These are phyloP conservation scores for Spilogale gracilis DNA, from an alignment of 2,113 vertebrate species.

Conservation along the genomic window DNA sequence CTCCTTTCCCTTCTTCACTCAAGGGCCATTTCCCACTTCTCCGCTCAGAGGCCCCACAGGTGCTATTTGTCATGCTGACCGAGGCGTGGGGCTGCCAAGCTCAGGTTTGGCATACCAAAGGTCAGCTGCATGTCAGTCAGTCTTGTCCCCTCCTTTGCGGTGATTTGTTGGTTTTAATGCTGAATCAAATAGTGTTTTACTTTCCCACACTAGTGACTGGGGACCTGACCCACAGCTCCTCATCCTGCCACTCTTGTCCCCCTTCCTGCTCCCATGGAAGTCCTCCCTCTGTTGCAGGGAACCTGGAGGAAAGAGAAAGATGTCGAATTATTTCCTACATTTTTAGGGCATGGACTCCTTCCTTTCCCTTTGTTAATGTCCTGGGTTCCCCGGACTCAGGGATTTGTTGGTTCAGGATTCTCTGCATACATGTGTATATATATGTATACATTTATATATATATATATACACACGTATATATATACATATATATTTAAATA, in stretches of 20 bases:
- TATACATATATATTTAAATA: slow-evolving; percentile 52
- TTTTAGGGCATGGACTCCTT: slow-evolving; percentile 55
- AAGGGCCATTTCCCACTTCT: slow-evolving; percentile 49
- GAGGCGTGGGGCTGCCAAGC: slow-evolving; percentile 71
- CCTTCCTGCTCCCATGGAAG: slow-evolving; percentile 24
- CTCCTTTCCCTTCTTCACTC: slow-evolving; percentile 16
- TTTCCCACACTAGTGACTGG: slow-evolving; percentile 12
- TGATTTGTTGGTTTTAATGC: slow-evolving; percentile 54
- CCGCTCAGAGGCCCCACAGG: slow-evolving; percentile 75
- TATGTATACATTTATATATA: slow-evolving; percentile 4
- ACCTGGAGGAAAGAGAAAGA: slow-evolving; percentile 75
- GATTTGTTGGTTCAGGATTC: slow-evolving; percentile 80
- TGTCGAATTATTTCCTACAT: slow-evolving; percentile 42
- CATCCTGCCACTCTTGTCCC: neutral
- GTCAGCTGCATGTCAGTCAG: slow-evolving; percentile 77
- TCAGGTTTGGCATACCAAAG: slow-evolving; percentile 57
- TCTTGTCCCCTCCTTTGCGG: slow-evolving; percentile 41
- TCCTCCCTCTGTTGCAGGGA: slow-evolving; percentile 77
- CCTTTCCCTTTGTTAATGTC: slow-evolving; percentile 84
- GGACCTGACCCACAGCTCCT: slow-evolving; percentile 19
- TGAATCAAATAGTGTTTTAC: slow-evolving; percentile 53
- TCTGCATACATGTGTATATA: slow-evolving; percentile 77
- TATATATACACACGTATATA: slow-evolving; percentile 35
- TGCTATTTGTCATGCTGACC: slow-evolving; percentile 81
- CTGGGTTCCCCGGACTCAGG: slow-evolving; percentile 86